These are phyloP conservation scores for Mesoligia furuncula DNA, from an alignment of 2,888 invertebrate species.

Conservation along the genomic window DNA sequence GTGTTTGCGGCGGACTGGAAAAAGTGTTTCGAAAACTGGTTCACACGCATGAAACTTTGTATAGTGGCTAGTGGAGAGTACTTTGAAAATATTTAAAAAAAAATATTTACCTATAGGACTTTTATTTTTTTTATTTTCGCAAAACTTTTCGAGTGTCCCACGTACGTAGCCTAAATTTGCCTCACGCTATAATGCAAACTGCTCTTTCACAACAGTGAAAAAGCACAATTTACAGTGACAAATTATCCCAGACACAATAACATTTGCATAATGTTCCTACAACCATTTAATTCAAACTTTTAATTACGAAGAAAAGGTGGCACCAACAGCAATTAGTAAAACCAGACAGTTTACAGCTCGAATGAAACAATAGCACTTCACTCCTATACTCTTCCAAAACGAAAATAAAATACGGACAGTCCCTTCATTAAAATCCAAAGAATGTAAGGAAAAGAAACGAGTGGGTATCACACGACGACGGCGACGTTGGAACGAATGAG, in stretches of 20 bases:
- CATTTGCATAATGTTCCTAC: neutral
- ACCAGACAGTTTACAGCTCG: constrained; percentile 2
- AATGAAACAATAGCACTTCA: constrained; percentile 34
- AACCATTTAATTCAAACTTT: constrained; percentile 30
- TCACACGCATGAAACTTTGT: too few relatives aligned
- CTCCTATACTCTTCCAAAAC: constrained; percentile 3
- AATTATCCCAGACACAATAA: constrained; percentile 9
- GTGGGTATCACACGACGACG: constrained; percentile 61
- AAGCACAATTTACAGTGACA: neutral
- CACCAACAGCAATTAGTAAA: constrained; percentile 33
- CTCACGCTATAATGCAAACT: neutral
- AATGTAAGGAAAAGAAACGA: constrained; percentile 52
- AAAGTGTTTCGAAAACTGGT: too few relatives aligned
- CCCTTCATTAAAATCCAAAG: constrained; percentile 52
- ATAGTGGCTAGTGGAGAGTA: too few relatives aligned
- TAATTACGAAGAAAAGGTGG: constrained; percentile 15
- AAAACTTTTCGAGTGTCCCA: too few relatives aligned
- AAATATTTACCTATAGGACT: too few relatives aligned
- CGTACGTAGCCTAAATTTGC: neutral
- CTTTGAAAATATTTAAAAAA: too few relatives aligned
- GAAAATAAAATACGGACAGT: constrained; percentile 16
- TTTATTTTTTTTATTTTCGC: too few relatives aligned
- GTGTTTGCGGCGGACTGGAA: too few relatives aligned
- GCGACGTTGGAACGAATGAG: constrained; percentile 52
- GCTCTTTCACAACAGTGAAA: neutral